Percentiles rank a stretch among this genome's conserved stretches.
phyloP scores from a whole-genome alignment of 2,888 invertebrate species.

The Sarcophaga carnaria region DNA sequence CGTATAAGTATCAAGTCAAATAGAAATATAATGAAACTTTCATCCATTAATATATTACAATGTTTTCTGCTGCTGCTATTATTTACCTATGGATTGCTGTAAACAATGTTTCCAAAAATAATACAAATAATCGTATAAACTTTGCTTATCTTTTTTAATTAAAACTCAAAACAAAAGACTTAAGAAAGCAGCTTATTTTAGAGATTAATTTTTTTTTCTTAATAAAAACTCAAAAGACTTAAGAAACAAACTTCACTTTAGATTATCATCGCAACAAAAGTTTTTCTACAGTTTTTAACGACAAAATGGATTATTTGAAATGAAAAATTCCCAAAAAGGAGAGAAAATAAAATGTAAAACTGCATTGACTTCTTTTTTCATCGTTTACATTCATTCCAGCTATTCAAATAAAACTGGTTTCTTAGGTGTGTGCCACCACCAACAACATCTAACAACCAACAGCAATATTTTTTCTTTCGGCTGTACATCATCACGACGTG shows the following conservation, averaged over 20 bases:
- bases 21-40: too few species aligned
- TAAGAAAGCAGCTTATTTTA: constrained; percentile 9
- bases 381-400: neutral
- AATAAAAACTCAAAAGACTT: neutral
- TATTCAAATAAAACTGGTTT: constrained; percentile 59
- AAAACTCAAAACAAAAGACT: constrained; percentile 11
- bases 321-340: constrained; percentile 8
- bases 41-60: neutral
- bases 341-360: constrained; percentile 3
- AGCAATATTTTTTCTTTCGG: constrained; percentile 6
- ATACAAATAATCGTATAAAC: too few species aligned
- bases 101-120: too few species aligned
- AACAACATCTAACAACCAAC: neutral
- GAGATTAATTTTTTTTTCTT: neutral
- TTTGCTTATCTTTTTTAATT: too few species aligned
- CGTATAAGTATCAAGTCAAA: too few species aligned
- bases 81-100: neutral
- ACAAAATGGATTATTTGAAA: constrained; percentile 25
- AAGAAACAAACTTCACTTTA: constrained; percentile 11
- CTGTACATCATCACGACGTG: constrained; percentile 40
- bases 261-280: constrained; percentile 15
- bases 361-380: constrained; percentile 27
- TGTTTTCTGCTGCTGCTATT: too few species aligned
- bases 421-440: constrained; percentile 39
- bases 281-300: constrained; percentile 12